These are phyloP conservation scores for Phrynocephalus forsythii DNA, from an alignment of 2,797 vertebrate genomes.

Conservation along the genomic window DNA sequence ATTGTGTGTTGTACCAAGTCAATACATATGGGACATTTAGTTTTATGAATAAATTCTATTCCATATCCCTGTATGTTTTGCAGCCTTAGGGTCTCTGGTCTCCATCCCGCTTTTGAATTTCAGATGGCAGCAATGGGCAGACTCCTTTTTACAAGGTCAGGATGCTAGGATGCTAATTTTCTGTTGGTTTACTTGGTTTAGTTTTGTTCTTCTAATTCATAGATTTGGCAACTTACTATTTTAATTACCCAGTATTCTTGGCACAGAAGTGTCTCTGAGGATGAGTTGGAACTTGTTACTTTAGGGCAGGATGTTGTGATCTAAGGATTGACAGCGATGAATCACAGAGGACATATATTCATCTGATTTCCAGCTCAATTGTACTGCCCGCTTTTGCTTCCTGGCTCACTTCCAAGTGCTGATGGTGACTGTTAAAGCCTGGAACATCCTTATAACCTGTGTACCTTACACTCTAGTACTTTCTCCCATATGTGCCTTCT, in stretches of 20 bases:
- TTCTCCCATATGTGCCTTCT: not conserved
- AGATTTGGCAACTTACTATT: not conserved
- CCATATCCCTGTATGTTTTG: not conserved
- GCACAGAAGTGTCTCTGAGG: not conserved
- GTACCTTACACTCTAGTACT: not conserved
- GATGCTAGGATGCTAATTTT: no score
- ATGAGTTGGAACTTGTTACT: not conserved
- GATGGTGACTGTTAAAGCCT: not conserved
- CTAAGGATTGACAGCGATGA: not conserved
- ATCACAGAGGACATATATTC: not conserved
- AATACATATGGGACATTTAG: not conserved
- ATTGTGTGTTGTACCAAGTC: not conserved
- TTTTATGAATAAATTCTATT: not conserved
- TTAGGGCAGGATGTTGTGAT: not conserved
- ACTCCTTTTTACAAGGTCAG: not conserved
- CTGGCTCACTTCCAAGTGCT: not conserved
- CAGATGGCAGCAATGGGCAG: not conserved
- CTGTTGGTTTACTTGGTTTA: not conserved
- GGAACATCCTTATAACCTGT: not conserved
- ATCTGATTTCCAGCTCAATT: not conserved
- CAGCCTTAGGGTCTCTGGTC: not conserved
- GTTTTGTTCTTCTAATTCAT: not conserved
- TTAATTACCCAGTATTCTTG: not conserved
- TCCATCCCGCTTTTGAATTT: not conserved
- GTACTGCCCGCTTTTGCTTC: not conserved